Base-by-base conservation (phyloP, 2,888 invertebrate species). In the Trisateles emortualis region DNA sequence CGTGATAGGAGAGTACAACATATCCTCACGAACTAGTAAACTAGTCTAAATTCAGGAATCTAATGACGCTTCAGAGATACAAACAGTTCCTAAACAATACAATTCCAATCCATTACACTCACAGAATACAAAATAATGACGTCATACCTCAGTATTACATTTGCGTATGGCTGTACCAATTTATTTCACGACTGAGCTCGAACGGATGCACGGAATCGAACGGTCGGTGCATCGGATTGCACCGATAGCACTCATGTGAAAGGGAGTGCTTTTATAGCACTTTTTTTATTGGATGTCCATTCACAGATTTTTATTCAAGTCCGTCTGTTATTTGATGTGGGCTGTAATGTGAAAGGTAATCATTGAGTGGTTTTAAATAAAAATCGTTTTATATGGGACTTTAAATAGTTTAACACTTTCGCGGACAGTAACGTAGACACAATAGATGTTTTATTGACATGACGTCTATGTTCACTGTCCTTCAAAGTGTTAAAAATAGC, bases 211-310 rank as follows among this genome's bases (percentile, higher is more conserved):
- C 16, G n/a, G 54, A 42, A 42, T 43, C 45, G 57, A 50, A 48
- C 38, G 59, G 55, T 30, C 55, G 29, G 62, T 51, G 74, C 70
- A 64, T 58, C 62, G 64, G 58, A 35, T 60, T 64, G 72, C 69
- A 72, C 57, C 62, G 58, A 44, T 52, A 56, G 61, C 72, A 65
- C 56, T 76, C 79, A 81, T 75, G 81, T 69, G 77, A 72, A 56
- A 70, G 72, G 57, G 56, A 65, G 61, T 60, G 55, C 48, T 59
- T 74, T 68, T 61, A 57, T 61, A 53, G 22, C 47, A 36, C 39
- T 11, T 56, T 67, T 68, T 68, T 70, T 60, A 71, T 71, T 63
- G 14, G 54, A 54, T 62, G 52, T 32, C 56, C 56, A 63, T 67
- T 67, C 64, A 60, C 56, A 59, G 45, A 40, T 60, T 71, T 69